Base-by-base conservation (phyloP, 2,113 vertebrate species). In the Jacana jacana region DNA sequence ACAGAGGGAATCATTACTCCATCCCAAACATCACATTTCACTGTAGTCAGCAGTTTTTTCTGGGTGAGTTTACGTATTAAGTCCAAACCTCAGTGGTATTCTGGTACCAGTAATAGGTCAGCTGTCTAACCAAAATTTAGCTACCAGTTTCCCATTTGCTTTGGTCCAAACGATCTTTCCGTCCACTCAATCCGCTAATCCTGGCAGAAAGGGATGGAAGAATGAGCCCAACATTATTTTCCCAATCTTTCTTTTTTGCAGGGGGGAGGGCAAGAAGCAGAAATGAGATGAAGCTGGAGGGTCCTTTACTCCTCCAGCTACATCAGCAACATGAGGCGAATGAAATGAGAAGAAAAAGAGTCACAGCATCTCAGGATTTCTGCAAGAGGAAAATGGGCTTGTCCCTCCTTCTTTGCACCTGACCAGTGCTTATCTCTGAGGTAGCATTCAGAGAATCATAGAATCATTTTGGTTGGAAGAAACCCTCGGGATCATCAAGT, bases 111-210 rank as follows among this genome's bases (percentile, higher is more conserved):
- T 8, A 20, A 55, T 28, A 28, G 10, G 33, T 66, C n/a, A 40
- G n/a, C 18, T 51, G 25, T 52, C 71, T 39, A 91, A 37, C 8
- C 48, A 51, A 24, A 19, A 51, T 23, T 58, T 61, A 52, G 15
- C 40, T 35, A 51, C 39, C 40, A 63, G 10, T 66, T 81, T 76
- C n/a, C 61, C 80, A n/a, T 54, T 72, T 22, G 30, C 44, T 93
- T 70, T 58, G 27, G n/a, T 61, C 46, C 60, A 57, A 48, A 65
- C 7, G 35, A 11, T 16, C 44, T 65, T 64, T 69, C 73, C 39
- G 49, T 13, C 60, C 17, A 46, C 0, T 0, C 51, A 73, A 23
- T 16, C 44, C 10, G 19, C 17, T 64, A 20, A 64, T 24, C 61
- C 40, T 28, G 58, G 23, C 18, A 83, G 31, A 58, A 88, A 77